Base-by-base conservation (phyloP, 2,888 invertebrate species). In the Blomia tropicalis region DNA sequence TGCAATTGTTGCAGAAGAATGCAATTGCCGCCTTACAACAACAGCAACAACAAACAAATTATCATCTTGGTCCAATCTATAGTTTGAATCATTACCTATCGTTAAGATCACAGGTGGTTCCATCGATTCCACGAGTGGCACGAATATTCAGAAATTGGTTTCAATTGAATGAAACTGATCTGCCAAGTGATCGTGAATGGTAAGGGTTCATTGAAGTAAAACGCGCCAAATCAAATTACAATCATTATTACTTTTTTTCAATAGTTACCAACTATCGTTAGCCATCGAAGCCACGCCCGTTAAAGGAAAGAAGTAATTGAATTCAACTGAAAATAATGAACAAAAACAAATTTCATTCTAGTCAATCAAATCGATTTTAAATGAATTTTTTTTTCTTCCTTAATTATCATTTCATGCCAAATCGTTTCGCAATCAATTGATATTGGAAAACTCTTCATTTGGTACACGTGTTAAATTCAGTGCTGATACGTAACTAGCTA, bases 1-100 rank as follows among this genome's bases (percentile, higher is more conserved):
- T 98, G 64, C 87, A 92, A 73, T 77, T 98, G 64, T 79, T 95
- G n/a, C 96, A 98, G 76, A 83, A 65, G 56, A 65, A 64, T 54
- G 60, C 65, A 4, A 43, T 58, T 5, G 65, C 65, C 7, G 53
- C 64, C n/a, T 25, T 65, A 7, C 41, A 32, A n/a, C 54, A 64
- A 30, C 27, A 59, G 7, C 61, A 65, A 27, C 64, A 64, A 36
- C 64, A 64, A 43, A 43, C 58, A 4, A 54, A 63, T 30, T 27
- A 63, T n/a, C 47, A 64, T 27, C 43, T 25, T 17, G 62, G 62
- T 14, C 30, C 32, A 30, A 53, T 36, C 25, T 32, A 63, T 43
- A 58, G 36, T 22, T 22, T 25, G n/a, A 53, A 62, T 23, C 31
- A 36, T 22, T 23, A 54, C 14, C 56, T 56, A 5, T 56, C 62